Base-by-base conservation (phyloP, 2,797 vertebrate genomes). In the Lutjanus campechanus region DNA sequence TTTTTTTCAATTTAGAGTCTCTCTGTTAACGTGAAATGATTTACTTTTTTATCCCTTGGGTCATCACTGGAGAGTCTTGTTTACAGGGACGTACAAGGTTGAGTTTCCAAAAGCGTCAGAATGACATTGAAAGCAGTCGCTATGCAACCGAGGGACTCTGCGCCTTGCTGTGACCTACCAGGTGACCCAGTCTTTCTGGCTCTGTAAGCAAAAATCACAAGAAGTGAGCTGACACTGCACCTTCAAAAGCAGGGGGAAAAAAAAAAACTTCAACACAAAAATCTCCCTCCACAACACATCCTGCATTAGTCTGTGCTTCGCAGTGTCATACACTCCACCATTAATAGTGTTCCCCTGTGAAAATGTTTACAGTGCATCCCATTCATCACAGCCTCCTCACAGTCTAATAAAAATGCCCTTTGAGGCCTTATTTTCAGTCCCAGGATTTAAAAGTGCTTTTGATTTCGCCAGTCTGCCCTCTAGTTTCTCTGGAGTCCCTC, bases 361-460 rank as follows among this genome's bases (percentile, higher is more conserved):
- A 91, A 89, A 91, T 91, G 86, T 92, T 92, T 90, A 87, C 89
- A 82, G 81, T 66, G 61, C 82, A 86, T 87, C 85, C 88, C 90
- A 95, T 95, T 96, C 88, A 95, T 95, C 93, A 94, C 87, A 80
- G 65, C 85, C 88, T 89, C 87, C 91, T 93, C 89, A 76, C 76
- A 66, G 76, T 85, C 85, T 85, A 86, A 92, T 85, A 90, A 89
- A 90, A 91, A 84, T 84, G 86, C 84, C 92, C 92, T 93, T 89
- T 85, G 67, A 91, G 86, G 88, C 78, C 88, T 86, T 85, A 86
- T 91, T 89, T 87, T 81, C 80, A 79, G 36, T 65, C 76, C 87
- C 67, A 67, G 77, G 85, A 85, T 89, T 91, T 91, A 85, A 80
- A 90, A 92, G 86, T 85, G 82, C 83, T 85, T 92, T 91, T 89